Evolutionary conservation across 2,797 vertebrate species (phyloP), one percentile per base, ranked within the genome.

Genomic region (Channa striata): DNA sequence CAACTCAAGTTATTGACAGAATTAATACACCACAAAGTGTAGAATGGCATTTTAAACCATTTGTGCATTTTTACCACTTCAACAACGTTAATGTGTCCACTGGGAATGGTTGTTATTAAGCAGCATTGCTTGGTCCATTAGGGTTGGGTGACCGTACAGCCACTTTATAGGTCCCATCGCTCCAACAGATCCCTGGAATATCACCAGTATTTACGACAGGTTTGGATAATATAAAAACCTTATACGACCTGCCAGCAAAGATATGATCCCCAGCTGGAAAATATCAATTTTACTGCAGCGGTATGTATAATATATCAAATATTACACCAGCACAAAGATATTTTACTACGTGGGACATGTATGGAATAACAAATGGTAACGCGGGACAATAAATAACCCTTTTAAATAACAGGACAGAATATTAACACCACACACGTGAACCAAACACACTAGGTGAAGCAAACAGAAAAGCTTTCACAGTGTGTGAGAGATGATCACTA

Each of bases 311-410:
- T 84, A 46, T 78, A 85, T 53, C 82, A 89, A 76, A 74, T 79
- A 72, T 43, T 85, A 59, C 2, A 8, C 40, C 68, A 54, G 49
- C 47, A 14, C 78, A 62, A 80, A 66, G 43, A 25, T 20, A 2
- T 65, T 83, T 82, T 76, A 88, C 59, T 34, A 65, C 47, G 43
- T n/a, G 63, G 62, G 60, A 72, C 72, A 78, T 68, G 85, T 57
- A 61, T 78, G 59, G 76, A 82, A 85, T 80, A 78, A 84, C 75
- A 83, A 61, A 85, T 78, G 78, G 72, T 68, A 61, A 56, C 36
- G 6, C 25, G 58, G 48, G 58, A 64, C 65, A 50, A 85, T 82
- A 83, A 88, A 89, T 75, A 81, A 83, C 21, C 21, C 34, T 49
- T 59, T 77, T 76, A 59, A 87, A 81, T 49, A 72, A 67, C 25